phyloP scores from a whole-genome alignment of 2,888 invertebrate species.

The Norana najaformis region DNA sequence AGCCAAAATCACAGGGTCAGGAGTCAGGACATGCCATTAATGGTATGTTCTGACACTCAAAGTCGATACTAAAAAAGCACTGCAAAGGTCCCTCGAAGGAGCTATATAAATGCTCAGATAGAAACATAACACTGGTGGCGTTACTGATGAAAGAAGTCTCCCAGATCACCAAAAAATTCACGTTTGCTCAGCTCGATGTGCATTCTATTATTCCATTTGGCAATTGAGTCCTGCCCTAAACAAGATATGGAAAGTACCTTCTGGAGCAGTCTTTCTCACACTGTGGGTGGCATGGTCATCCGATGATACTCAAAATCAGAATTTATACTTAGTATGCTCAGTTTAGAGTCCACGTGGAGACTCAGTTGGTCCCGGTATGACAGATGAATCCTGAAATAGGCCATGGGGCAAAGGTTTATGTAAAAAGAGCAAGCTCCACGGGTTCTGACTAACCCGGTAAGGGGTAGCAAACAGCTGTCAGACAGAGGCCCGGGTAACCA shows the following conservation, averaged over 20 bases:
- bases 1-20: not conserved
- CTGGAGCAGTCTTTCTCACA: not conserved
- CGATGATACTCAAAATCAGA: not conserved
- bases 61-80: not conserved
- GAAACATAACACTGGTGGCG: not conserved
- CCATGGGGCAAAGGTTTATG: no score
- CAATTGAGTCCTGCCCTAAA: not conserved
- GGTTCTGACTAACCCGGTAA: not conserved
- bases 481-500: not conserved
- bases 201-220: not conserved
- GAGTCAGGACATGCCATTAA: not conserved
- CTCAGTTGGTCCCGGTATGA: not conserved
- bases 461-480: not conserved
- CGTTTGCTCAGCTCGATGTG: no score
- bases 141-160: not conserved
- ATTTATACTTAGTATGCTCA: not conserved
- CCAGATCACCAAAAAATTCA: not conserved
- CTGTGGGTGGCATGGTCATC: not conserved
- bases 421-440: not conserved
- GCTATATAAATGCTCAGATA: not conserved
- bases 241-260: not conserved
- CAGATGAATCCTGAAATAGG: no score
- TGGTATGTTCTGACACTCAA: not conserved
- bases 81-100: not conserved
- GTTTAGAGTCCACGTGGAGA: not conserved